Base-by-base conservation (phyloP, 2,888 invertebrate species). In the Athalia circularis region DNA sequence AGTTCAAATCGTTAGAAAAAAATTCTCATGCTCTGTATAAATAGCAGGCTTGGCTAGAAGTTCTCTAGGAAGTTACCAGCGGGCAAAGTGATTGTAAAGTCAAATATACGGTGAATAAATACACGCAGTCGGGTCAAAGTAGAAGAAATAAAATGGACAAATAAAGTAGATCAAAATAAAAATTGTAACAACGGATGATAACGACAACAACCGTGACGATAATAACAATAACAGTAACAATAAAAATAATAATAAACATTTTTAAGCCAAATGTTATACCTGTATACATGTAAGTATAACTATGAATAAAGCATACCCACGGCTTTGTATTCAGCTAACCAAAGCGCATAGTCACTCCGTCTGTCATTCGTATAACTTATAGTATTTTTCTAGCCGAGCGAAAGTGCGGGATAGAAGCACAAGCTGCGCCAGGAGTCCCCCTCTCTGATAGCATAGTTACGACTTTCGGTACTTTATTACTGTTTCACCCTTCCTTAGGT, bases 291-390 rank as follows among this genome's bases (percentile, higher is more conserved):
- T 29, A 29, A 52, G 3, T 13, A 52, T 7, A 68, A 68, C 68
- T 50, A 68, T 68, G 68, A 68, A 68, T 68, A 68, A 68, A 72
- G 72, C 61, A 61, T 62, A 59, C 50, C 70, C 70, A 61, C 68
- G 64, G 72, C 68, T 78, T 78, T 62, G 77, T 79, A 59, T 65
- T 79, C 79, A 47, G 65, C 70, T 78, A 59, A 79, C 61, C 65
- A 77, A 77, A 67, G 70, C 79, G 47, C 52, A 61, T 72, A 79
- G 65, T 79, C 79, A 77, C 79, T 76, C 72, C 79, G 81, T 82
- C 82, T 80, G 83, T 83, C 84, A 81, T 80, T 84, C 80, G 80
- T 82, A 83, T 81, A 83, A 84, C 83, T 84, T 83, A 82, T 81
- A 79, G 83, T 77, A 79, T 81, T 84, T 83, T 72, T 81, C 45